Evolutionary conservation across 2,888 invertebrate genomes (phyloP).

Genomic region (Griposia aprilina): DNA sequence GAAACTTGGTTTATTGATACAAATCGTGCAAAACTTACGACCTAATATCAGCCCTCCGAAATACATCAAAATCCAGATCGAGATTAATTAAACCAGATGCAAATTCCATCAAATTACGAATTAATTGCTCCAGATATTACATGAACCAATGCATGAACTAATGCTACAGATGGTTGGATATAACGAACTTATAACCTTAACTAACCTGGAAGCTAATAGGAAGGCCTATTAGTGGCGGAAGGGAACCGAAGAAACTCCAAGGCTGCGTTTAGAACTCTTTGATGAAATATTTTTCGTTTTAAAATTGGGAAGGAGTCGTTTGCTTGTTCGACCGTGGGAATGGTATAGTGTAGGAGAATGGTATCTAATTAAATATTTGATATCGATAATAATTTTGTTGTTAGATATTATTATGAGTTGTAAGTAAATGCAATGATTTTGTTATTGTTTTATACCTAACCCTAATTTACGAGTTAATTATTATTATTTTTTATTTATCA

Average conservation of each 20-base stretch:
- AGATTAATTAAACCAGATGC: conserved; percentile 22
- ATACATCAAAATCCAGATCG: background rate
- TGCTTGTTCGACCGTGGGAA: background rate
- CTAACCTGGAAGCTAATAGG: background rate
- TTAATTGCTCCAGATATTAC: conserved; percentile 3
- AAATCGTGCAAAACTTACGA: background rate
- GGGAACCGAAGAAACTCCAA: background rate
- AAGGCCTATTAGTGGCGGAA: conserved; percentile 11
- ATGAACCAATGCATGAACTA: conserved; percentile 11
- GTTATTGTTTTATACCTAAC: background rate
- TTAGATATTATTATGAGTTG: background rate
- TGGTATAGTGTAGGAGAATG: background rate
- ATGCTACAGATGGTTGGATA: conserved; percentile 28
- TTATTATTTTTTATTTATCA: too few species aligned
- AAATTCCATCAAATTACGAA: conserved; percentile 23
- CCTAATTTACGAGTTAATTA: background rate
- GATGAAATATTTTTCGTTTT: background rate
- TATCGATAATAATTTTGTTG: background rate
- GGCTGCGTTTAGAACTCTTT: background rate
- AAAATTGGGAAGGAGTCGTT: background rate
- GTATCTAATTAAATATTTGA: background rate
- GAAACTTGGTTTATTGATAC: background rate
- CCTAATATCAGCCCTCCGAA: background rate
- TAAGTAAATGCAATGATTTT: background rate
- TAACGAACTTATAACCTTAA: conserved; percentile 20